A percentile compares a stretch with the other conserved stretches of the same genome.
phyloP scores from a whole-genome alignment of 2,113 vertebrate genomes.

The Oncorhynchus nerka region DNA sequence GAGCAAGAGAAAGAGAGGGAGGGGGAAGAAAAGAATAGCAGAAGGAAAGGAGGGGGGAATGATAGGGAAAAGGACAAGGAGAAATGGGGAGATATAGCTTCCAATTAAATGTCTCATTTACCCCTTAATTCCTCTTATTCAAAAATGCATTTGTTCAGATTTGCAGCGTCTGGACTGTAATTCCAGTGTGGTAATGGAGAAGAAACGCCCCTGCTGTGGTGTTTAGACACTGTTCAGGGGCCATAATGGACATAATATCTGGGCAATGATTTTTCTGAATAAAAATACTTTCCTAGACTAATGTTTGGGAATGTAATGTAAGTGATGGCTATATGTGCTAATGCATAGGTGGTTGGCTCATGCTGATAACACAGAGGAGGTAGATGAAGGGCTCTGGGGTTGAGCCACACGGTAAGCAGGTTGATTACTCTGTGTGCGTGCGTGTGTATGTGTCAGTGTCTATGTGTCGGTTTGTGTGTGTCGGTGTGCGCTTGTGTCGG shows the following conservation, averaged over 20 bases:
- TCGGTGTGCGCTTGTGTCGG: background rate
- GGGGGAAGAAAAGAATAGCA: background rate
- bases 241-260: constrained; percentile 65
- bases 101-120: constrained; percentile 82
- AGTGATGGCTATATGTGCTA: constrained; percentile 35
- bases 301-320: constrained; percentile 45
- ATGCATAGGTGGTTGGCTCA: constrained; percentile 52
- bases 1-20: constrained; percentile 13
- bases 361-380: constrained; percentile 39
- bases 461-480: constrained; percentile 8
- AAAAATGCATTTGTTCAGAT: constrained; percentile 64
- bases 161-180: constrained; percentile 59
- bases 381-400: constrained; percentile 18
- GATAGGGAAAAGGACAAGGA: constrained; percentile 39
- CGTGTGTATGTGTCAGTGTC: constrained; percentile 12
- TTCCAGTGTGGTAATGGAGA: constrained; percentile 38
- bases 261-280: constrained; percentile 53
- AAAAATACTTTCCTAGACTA: constrained; percentile 54
- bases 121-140: constrained; percentile 73
- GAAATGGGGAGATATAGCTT: constrained; percentile 53
- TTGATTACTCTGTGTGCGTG: constrained; percentile 21
- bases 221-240: constrained; percentile 16
- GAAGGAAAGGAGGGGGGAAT: background rate
- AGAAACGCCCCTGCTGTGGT: constrained; percentile 12
- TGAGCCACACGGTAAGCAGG: constrained; percentile 24